These are phyloP conservation scores for Agrochola circellaris DNA, from an alignment of 2,888 invertebrate genomes.

Conservation along the genomic window DNA sequence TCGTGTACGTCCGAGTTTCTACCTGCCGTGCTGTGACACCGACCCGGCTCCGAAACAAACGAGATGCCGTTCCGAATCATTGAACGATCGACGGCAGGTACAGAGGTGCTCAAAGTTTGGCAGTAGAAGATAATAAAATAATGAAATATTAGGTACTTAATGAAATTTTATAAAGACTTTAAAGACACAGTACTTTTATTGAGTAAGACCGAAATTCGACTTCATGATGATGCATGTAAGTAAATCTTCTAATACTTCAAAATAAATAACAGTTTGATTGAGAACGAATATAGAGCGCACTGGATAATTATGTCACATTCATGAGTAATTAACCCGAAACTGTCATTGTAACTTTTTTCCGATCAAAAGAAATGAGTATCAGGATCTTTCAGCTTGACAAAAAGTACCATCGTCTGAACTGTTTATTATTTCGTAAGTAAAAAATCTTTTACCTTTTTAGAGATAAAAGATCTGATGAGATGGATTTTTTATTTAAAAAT, in stretches of 20 bases:
- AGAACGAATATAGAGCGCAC: background rate
- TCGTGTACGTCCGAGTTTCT: slow-evolving; percentile 54
- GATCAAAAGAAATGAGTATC: background rate
- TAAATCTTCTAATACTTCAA: background rate
- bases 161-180: background rate
- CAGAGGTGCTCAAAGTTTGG: slow-evolving; percentile 66
- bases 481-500: background rate
- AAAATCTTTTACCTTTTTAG: too few relatives aligned
- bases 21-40: slow-evolving; percentile 62
- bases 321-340: too few relatives aligned
- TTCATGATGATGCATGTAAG: background rate
- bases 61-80: slow-evolving; percentile 79
- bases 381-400: background rate
- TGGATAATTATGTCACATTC: background rate
- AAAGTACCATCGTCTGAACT: background rate
- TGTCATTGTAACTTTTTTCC: too few relatives aligned
- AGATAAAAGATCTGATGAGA: too few relatives aligned
- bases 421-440: background rate
- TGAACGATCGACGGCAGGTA: slow-evolving; percentile 75
- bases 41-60: slow-evolving; percentile 57
- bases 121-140: background rate
- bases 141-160: too few relatives aligned
- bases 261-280: background rate
- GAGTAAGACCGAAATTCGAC: background rate
- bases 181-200: background rate